A percentile compares a stretch with the other conserved stretches of the same genome.
These are phyloP conservation scores for Pipistrellus pygmaeus DNA, from an alignment of 2,797 vertebrate species.

Conservation along the genomic window DNA sequence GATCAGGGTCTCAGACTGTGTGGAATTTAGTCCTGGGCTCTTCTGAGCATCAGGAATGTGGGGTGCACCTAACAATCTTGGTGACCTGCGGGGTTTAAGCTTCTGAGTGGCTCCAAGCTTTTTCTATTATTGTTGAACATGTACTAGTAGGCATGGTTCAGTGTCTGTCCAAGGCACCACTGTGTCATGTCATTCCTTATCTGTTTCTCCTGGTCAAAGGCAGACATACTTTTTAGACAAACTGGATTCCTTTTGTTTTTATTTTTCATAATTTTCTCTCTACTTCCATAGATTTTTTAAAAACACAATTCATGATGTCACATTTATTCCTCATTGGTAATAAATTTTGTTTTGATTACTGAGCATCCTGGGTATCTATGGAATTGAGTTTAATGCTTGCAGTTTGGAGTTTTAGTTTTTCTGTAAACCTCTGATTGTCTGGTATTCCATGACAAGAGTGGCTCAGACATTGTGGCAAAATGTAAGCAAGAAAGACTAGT, in stretches of 20 bases:
- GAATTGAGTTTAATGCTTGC: not conserved
- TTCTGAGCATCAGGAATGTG: slow-evolving; percentile 82
- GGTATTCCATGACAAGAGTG: not conserved
- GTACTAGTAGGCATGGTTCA: slow-evolving; percentile 65
- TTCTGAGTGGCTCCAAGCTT: not conserved
- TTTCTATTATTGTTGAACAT: slow-evolving; percentile 77
- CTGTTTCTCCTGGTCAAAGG: slow-evolving; percentile 71
- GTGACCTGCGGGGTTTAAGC: not conserved
- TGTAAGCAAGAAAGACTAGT: not conserved
- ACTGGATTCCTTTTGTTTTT: not conserved
- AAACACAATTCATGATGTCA: not conserved
- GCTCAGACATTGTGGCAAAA: accelerated
- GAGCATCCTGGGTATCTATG: not conserved
- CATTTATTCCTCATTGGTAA: not conserved
- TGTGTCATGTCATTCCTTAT: slow-evolving; percentile 72
- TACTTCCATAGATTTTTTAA: not conserved
- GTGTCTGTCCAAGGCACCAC: slow-evolving; percentile 75
- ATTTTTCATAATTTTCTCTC: not conserved
- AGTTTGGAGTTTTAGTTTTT: not conserved
- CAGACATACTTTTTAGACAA: slow-evolving; percentile 60
- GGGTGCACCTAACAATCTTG: slow-evolving; percentile 70
- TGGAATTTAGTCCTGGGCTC: slow-evolving; percentile 83
- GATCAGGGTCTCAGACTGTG: slow-evolving; percentile 84
- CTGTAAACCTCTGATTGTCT: not conserved
- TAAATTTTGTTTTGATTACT: no score